Conservation (phyloP, 2,113 vertebrate genomes). For the Ia io region DNA sequence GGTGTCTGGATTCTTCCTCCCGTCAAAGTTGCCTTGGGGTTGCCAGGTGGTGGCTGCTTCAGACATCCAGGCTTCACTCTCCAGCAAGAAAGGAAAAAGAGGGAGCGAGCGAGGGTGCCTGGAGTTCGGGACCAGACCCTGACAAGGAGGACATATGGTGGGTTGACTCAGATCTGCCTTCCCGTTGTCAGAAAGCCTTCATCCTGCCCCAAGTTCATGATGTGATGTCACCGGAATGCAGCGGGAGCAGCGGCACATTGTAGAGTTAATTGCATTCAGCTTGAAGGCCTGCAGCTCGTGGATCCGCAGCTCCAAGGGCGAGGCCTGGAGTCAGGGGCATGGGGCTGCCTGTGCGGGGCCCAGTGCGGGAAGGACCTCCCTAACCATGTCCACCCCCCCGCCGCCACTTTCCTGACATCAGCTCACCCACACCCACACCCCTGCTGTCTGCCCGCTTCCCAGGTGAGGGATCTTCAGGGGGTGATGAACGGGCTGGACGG, state of each 20-base stretch:
- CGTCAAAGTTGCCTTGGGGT: background rate
- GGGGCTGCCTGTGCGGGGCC: background rate
- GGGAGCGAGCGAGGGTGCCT: rapidly evolving
- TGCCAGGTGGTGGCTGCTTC: background rate
- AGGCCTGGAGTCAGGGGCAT: rapidly evolving
- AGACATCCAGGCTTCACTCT: background rate
- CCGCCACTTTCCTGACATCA: rapidly evolving
- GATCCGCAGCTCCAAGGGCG: rapidly evolving
- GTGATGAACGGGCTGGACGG: rapidly evolving
- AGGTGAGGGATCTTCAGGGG: background rate
- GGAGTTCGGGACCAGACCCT: background rate
- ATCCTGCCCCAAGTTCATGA: background rate
- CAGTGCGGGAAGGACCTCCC: rapidly evolving
- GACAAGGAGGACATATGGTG: background rate
- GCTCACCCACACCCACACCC: rapidly evolving
- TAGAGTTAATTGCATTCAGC: conserved; percentile 21
- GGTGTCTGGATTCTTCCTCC: background rate
- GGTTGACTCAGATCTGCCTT: background rate
- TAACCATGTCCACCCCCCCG: background rate
- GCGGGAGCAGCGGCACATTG: background rate
- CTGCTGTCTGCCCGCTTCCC: rapidly evolving
- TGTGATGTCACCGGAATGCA: background rate
- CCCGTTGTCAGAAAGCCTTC: background rate
- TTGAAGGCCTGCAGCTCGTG: background rate
- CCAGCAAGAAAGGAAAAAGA: too few species aligned